Conservation (phyloP, 2,797 vertebrate genomes). For the Tapirus indicus region DNA sequence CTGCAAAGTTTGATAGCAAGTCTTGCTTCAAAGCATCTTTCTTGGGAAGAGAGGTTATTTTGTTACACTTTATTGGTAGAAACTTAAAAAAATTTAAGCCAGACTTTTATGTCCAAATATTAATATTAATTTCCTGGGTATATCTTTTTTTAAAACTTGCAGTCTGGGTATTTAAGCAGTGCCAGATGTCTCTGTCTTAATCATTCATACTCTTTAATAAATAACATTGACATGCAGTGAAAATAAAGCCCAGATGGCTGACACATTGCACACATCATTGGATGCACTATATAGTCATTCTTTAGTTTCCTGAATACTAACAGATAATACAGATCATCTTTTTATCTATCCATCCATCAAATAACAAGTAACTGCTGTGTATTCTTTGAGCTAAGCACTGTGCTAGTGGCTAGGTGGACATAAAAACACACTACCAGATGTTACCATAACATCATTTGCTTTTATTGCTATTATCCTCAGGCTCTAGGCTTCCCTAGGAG, state of each 20-base stretch:
- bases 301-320: conserved; percentile 6
- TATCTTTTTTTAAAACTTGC: neutral
- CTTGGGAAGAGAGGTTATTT: neutral
- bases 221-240: conserved; percentile 9
- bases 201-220: conserved; percentile 58
- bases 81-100: neutral
- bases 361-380: neutral
- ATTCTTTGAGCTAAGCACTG: neutral
- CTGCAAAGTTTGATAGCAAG: neutral
- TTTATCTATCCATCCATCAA: neutral
- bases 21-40: neutral
- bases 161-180: neutral
- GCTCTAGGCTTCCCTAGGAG: neutral
- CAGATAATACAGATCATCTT: neutral
- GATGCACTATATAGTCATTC: neutral
- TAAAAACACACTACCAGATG: neutral
- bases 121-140: conserved; percentile 3
- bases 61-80: neutral
- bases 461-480: neutral
- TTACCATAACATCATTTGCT: neutral
- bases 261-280: neutral
- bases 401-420: neutral
- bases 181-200: conserved; percentile 54
- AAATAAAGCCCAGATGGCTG: conserved; percentile 63
- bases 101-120: conserved; percentile 46